Evolutionary conservation across 2,888 invertebrate genomes (phyloP).

Genomic region (Andrena praecox): DNA sequence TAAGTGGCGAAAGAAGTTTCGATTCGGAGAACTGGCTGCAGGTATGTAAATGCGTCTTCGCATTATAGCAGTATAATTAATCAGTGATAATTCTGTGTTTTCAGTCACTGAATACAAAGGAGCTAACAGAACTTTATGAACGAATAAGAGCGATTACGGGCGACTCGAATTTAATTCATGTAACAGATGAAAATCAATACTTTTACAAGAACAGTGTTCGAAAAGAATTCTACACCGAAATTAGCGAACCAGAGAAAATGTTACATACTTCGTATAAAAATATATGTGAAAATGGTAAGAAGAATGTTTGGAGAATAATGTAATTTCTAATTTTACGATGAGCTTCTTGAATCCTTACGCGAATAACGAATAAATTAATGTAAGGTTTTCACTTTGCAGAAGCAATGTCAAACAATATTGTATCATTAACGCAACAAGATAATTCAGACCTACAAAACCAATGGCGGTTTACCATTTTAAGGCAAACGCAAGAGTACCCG

Average conservation of each 20-base stretch:
- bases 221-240: constrained; percentile 27
- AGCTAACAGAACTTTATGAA: constrained; percentile 69
- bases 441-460: constrained; percentile 27
- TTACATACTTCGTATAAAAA: constrained; percentile 14
- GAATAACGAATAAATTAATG: background rate
- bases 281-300: constrained; percentile 29
- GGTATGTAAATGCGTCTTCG: constrained; percentile 48
- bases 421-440: constrained; percentile 21
- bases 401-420: constrained; percentile 19
- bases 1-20: constrained; percentile 64
- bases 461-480: constrained; percentile 32
- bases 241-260: constrained; percentile 18
- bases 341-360: background rate
- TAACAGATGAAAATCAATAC: constrained; percentile 23
- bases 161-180: constrained; percentile 18
- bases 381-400: constrained; percentile 17
- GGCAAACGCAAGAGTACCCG: constrained; percentile 32
- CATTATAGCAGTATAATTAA: background rate
- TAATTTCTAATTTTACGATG: background rate
- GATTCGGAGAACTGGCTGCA: constrained; percentile 71
- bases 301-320: background rate
- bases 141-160: constrained; percentile 59
- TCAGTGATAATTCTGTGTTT: constrained; percentile 18
- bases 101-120: constrained; percentile 71
- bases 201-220: constrained; percentile 17